Conservation (phyloP, 1,140 invertebrate species). For the Hestina assimilis region DNA sequence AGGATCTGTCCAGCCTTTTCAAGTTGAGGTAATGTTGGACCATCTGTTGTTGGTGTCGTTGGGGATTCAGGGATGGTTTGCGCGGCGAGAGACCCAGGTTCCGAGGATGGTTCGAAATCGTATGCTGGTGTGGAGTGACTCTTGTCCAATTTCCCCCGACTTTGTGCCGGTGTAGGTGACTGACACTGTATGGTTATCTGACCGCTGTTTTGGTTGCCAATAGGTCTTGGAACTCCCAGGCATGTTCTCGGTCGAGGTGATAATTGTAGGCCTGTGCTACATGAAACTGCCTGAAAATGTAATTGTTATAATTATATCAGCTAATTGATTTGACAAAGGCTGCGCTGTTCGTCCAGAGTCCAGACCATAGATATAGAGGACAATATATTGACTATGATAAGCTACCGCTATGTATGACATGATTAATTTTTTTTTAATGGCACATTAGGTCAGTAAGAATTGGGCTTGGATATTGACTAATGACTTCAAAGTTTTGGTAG, state of each 20-base stretch:
- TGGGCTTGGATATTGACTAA: too few relatives aligned
- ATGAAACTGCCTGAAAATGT: slow-evolving; percentile 79
- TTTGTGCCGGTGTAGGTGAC: slow-evolving; percentile 20
- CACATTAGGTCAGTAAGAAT: too few relatives aligned
- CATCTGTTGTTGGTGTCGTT: slow-evolving; percentile 46
- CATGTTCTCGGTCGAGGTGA: slow-evolving; percentile 84
- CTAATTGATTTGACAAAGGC: too few relatives aligned
- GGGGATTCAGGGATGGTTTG: slow-evolving; percentile 64
- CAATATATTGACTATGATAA: too few relatives aligned
- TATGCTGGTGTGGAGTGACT: slow-evolving; percentile 88
- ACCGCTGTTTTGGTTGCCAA: neutral
- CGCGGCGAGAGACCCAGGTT: slow-evolving; percentile 38
- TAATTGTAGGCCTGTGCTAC: slow-evolving; percentile 84
- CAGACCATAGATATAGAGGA: too few relatives aligned
- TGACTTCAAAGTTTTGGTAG: too few relatives aligned
- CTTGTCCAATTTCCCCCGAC: slow-evolving; percentile 83
- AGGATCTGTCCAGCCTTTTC: slow-evolving; percentile 61
- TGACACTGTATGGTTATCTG: slow-evolving; percentile 8
- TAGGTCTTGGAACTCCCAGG: slow-evolving; percentile 70
- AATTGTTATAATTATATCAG: neutral
- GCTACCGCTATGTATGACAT: too few relatives aligned
- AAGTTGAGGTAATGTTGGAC: slow-evolving; percentile 36
- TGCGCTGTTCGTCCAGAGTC: too few relatives aligned
- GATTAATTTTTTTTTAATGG: too few relatives aligned
- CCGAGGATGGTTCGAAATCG: slow-evolving; percentile 77